Conservation (phyloP, 2,797 vertebrate species). For the Tragopan temminckii region DNA sequence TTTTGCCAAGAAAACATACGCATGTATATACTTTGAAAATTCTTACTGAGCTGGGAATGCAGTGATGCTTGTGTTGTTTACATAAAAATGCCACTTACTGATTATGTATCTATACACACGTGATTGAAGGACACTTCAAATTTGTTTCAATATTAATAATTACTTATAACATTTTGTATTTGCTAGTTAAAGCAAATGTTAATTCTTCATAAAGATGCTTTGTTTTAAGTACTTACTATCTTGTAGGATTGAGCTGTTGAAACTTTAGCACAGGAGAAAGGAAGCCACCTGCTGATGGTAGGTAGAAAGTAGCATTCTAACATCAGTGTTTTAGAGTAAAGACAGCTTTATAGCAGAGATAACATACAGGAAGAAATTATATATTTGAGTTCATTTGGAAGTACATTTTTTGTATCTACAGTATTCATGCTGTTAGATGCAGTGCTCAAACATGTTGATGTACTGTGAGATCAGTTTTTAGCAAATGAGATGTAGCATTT, state of each 20-base stretch:
- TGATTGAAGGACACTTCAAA: fast-evolving
- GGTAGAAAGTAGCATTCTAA: neutral
- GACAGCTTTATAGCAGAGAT: neutral
- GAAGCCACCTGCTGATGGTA: slow-evolving; percentile 43
- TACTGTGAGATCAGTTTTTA: neutral
- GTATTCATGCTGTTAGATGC: fast-evolving
- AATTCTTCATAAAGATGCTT: neutral
- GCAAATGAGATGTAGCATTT: neutral
- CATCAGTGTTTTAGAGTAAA: neutral
- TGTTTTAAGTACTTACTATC: neutral
- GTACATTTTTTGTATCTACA: neutral
- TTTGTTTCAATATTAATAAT: neutral
- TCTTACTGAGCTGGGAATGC: neutral
- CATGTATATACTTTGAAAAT: neutral
- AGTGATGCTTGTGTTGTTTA: neutral
- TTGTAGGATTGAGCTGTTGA: neutral
- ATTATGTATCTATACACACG: neutral
- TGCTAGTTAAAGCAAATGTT: fast-evolving
- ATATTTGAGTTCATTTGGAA: neutral
- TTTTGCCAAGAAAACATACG: neutral
- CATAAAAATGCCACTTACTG: neutral
- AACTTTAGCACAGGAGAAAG: neutral
- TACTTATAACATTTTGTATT: neutral
- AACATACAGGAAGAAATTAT: neutral
- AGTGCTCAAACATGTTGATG: neutral